phyloP scores from a whole-genome alignment of 2,888 invertebrate genomes.

The Clivina fossor region DNA sequence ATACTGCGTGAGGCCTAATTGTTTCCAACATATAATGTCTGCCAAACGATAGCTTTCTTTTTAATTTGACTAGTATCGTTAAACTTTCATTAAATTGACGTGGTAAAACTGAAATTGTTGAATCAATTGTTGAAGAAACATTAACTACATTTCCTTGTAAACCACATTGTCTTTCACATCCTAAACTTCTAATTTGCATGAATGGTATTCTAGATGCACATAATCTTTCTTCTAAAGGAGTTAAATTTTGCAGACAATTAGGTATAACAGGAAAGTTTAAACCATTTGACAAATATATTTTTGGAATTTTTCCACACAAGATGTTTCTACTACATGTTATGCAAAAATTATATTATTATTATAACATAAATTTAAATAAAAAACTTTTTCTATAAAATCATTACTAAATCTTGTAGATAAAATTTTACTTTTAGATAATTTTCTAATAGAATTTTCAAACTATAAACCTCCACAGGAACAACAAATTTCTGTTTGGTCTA shows the following conservation, averaged over 20 bases:
- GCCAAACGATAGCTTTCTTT: slow-evolving; percentile 13
- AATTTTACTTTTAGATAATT: neutral
- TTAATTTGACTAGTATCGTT: slow-evolving; percentile 37
- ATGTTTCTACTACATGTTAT: neutral
- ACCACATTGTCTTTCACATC: slow-evolving; percentile 40
- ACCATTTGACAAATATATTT: slow-evolving; percentile 31
- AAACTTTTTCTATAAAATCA: neutral
- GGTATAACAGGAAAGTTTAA: slow-evolving; percentile 35
- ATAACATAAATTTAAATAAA: neutral
- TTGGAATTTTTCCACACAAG: slow-evolving; percentile 25
- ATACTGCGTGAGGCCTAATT: slow-evolving; percentile 35
- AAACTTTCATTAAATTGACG: slow-evolving; percentile 32
- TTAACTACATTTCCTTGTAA: slow-evolving; percentile 37
- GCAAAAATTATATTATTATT: neutral
- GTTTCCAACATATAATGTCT: slow-evolving; percentile 35
- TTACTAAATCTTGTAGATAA: neutral
- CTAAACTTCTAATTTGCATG: slow-evolving; percentile 36
- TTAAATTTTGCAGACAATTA: slow-evolving; percentile 33
- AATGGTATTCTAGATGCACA: slow-evolving; percentile 36
- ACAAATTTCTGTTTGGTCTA: neutral
- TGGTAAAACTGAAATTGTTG: slow-evolving; percentile 34
- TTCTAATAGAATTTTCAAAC: neutral
- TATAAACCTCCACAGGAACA: slow-evolving; percentile 1
- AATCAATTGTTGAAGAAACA: slow-evolving; percentile 37
- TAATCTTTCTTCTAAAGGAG: slow-evolving; percentile 38